Evolutionary conservation across 1,140 invertebrate genomes (phyloP), one percentile per base, ranked within the genome.

Genomic region (Tenebrio molitor): DNA sequence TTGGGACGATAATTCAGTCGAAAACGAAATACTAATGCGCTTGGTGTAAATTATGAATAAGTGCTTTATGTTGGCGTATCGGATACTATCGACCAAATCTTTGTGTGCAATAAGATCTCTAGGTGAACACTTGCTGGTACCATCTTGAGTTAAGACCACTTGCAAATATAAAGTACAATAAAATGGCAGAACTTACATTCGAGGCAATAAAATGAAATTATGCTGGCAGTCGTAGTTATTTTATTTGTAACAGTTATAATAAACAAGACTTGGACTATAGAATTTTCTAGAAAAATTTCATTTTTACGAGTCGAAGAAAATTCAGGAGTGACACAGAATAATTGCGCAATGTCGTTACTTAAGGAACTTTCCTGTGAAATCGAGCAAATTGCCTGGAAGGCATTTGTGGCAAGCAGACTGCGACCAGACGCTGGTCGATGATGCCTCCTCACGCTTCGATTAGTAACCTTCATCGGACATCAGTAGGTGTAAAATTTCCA

Each of bases 81-180:
- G 25, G 21, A n/a, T 12, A 58, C n/a, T 25, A 58, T 58, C 50
- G 29, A 58, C 23, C 8, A 58, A 58, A 58, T 58, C 44, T 58
- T 58, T 58, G 25, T 58, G 50, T 58, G 15, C 50, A 58, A 58
- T 33, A 58, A 58, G 50, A 29, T 58, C 50, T 46, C 4, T 10
- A 33, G 29, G 29, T n/a, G n/a, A n/a, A n/a, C 4, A 33, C 36
- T 58, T 25, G 21, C 50, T 7, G 12, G 21, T 29, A 29, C 29
- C 50, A 25, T 58, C 50, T 58, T 58, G 50, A 58, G 50, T 58
- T 58, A 58, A 58, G 50, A 58, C 44, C 16, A 58, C 50, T 58
- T 58, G 21, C 15, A 58, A 5, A 15, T n/a, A 29, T 17, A 58
- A 12, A 58, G 23, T 58, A 58, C 50, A 33, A 58, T 29, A 29